These are phyloP conservation scores for Coronaproctus castanopsis DNA, from an alignment of 2,888 invertebrate species.

Conservation along the genomic window DNA sequence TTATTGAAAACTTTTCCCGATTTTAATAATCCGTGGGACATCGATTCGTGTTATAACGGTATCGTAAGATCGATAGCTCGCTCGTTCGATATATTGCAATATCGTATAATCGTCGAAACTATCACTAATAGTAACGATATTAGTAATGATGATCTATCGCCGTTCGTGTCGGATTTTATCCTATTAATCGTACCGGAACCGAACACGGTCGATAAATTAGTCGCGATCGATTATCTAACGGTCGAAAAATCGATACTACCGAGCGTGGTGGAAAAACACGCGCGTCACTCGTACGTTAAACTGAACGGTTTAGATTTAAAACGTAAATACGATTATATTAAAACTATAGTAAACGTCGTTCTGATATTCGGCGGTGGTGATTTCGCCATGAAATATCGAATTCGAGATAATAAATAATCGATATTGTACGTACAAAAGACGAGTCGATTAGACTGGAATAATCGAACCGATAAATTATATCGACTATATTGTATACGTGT, in stretches of 20 bases:
- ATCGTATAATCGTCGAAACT: no score
- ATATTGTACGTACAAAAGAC: no score
- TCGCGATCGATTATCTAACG: background rate
- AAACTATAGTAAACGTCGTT: no score
- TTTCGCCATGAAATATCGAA: no score
- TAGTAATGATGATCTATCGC: background rate
- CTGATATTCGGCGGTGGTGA: no score
- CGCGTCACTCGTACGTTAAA: no score
- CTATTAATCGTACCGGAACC: background rate
- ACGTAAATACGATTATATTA: no score
- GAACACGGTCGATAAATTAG: background rate
- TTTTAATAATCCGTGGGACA: background rate
- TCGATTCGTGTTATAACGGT: background rate
- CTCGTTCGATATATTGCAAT: background rate
- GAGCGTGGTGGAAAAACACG: background rate
- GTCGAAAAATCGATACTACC: background rate
- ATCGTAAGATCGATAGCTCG: background rate
- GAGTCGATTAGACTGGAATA: no score
- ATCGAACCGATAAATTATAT: no score
- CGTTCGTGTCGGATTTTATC: background rate
- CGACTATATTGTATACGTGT: no score
- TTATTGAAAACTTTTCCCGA: background rate
- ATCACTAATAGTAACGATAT: background rate
- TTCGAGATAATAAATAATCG: no score
- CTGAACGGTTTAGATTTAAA: no score